Evolutionary conservation across 2,888 invertebrate genomes (phyloP), one percentile per base, ranked within the genome.

Genomic region (Amphipyra tragopoginis): DNA sequence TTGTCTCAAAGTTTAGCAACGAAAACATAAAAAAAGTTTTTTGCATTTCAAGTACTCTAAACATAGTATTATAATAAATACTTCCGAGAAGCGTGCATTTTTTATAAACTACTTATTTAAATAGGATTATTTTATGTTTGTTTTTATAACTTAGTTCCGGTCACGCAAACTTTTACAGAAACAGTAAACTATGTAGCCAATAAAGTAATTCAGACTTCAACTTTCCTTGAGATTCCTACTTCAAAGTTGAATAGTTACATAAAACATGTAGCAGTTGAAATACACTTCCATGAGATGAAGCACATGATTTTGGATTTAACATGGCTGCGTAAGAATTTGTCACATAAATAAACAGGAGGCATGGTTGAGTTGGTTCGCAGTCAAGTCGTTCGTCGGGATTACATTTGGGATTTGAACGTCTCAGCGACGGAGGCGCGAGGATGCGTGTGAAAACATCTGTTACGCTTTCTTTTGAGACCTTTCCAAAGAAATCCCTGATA

Each of bases 381-480:
- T 80, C 72, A 78, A 81, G 81, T 90, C 90, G 89, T 87, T 88
- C 85, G 84, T 84, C 85, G 89, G 92, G 93, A 93, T 93, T 93
- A 93, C 93, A 87, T 91, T 88, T 85, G 92, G 91, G 93, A 92
- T 92, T 90, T 91, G 84, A 82, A 75, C 87, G 87, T 87, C 87
- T 87, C 86, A 64, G 69, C 71, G 85, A 76, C 75, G 76, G 72
- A 76, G 73, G 67, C 71, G 74, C 65, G 75, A 56, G 64, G 85
- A 86, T 89, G 93, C 90, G 91, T 91, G 92, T 84, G 86, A 90
- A 92, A 93, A 93, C 93, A 93, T 92, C 91, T 93, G 94, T 92
- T 93, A 90, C 92, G 86, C 85, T 82, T 89, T 87, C 88, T 88
- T 90, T 90, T 86, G 87, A 88, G 81, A 87, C 86, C 84, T 83